phyloP scores from a whole-genome alignment of 2,797 vertebrate genomes.

The Poeciliopsis gracilis region DNA sequence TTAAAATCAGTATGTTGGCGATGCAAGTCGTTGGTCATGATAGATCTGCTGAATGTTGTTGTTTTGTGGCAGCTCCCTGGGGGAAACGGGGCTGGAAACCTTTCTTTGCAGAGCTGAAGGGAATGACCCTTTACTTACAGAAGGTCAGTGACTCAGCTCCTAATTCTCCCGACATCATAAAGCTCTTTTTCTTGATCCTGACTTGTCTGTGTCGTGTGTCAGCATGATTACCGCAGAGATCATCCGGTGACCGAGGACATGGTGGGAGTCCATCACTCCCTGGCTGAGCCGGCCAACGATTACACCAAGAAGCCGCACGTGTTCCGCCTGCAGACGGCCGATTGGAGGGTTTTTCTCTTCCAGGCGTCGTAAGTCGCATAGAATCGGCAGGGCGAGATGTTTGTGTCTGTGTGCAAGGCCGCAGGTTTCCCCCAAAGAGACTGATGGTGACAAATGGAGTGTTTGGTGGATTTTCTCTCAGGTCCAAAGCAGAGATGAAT shows the following conservation, averaged over 20 bases:
- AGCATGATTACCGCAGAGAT: constrained; percentile 79
- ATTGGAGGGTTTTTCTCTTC: constrained; percentile 88
- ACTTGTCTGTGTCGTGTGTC: constrained; percentile 27
- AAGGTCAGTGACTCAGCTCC: constrained; percentile 79
- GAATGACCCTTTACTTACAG: constrained; percentile 90
- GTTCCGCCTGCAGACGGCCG: constrained; percentile 91
- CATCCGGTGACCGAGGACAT: constrained; percentile 83
- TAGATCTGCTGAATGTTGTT: constrained; percentile 18
- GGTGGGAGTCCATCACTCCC: constrained; percentile 89
- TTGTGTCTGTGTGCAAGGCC: background rate
- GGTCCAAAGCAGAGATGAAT: constrained; percentile 86
- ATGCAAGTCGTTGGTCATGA: background rate
- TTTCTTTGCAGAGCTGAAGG: constrained; percentile 86
- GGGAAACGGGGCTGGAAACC: constrained; percentile 93
- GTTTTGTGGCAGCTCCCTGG: constrained; percentile 85
- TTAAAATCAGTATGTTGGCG: background rate
- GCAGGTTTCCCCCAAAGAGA: background rate
- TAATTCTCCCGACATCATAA: background rate
- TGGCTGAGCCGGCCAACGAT: constrained; percentile 84
- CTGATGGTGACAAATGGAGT: background rate
- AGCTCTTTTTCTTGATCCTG: background rate
- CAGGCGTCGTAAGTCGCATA: constrained; percentile 77
- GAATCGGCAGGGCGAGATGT: background rate
- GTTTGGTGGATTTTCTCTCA: constrained; percentile 37
- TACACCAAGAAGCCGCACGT: constrained; percentile 93